phyloP scores from a whole-genome alignment of 2,888 invertebrate species.

The Mactromeris polynyma region DNA sequence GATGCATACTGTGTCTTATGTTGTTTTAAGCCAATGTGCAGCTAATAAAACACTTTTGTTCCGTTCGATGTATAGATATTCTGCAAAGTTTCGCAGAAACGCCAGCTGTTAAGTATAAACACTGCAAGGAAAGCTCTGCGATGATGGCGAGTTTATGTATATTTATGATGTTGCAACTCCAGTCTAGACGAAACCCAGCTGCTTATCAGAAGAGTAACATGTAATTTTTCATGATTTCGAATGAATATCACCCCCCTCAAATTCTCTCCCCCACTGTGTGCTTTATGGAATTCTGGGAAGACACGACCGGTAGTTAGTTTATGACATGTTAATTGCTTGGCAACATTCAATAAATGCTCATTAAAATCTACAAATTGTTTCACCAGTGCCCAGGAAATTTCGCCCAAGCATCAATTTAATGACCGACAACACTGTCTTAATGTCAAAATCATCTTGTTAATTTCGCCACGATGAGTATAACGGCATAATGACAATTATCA shows the following conservation, averaged over 20 bases:
- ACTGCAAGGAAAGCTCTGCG: not conserved
- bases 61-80: not conserved
- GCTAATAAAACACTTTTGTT: not conserved
- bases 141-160: conserved; percentile 14
- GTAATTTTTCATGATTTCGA: not conserved
- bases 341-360: conserved; percentile 69
- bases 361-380: conserved; percentile 65
- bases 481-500: conserved; percentile 55
- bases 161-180: not conserved
- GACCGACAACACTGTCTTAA: conserved; percentile 26
- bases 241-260: not conserved
- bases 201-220: not conserved
- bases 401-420: conserved; percentile 55
- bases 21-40: conserved; percentile 1
- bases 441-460: conserved; percentile 33
- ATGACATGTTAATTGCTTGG: conserved; percentile 67
- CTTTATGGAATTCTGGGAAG: conserved; percentile 46
- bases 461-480: conserved; percentile 46
- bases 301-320: conserved; percentile 49
- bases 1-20: not conserved
- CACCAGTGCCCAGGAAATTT: conserved; percentile 41
- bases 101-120: conserved; percentile 17
- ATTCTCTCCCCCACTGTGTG: conserved; percentile 36
- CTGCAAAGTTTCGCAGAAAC: not conserved
- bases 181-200: conserved; percentile 13